These are phyloP conservation scores for Ardeotis arabs DNA, from an alignment of 2,113 vertebrate genomes.

Conservation along the genomic window DNA sequence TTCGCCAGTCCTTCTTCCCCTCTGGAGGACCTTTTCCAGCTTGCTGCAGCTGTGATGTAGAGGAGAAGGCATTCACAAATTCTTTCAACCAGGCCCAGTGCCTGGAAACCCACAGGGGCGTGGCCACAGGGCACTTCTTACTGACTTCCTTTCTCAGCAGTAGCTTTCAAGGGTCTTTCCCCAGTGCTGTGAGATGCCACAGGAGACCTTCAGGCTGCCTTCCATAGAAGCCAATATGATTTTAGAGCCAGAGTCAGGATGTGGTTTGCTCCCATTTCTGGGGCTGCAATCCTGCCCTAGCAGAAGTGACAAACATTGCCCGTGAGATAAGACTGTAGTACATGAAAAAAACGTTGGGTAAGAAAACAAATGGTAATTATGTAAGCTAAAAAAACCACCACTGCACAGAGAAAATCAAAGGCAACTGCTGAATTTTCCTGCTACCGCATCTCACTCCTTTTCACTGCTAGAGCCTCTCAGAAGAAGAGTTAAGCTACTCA, in stretches of 20 bases:
- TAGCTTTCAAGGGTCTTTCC: not conserved
- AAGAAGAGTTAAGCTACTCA: not conserved
- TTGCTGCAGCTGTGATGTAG: not conserved
- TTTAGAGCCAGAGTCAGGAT: not conserved
- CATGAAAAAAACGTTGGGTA: not conserved
- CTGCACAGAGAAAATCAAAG: not conserved
- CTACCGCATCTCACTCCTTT: not conserved
- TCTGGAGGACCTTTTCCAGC: not conserved
- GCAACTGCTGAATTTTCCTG: not conserved
- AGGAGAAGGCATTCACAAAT: not conserved
- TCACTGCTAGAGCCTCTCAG: not conserved
- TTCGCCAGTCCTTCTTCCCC: rapidly evolving
- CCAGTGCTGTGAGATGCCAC: not conserved
- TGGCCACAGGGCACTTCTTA: not conserved
- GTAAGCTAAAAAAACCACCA: not conserved
- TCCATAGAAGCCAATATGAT: rapidly evolving
- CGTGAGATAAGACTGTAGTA: not conserved
- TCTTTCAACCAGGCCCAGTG: not conserved
- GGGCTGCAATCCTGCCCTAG: not conserved
- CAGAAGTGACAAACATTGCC: not conserved
- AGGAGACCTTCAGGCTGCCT: not conserved
- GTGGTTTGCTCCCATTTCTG: not conserved
- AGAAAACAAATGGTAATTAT: not conserved
- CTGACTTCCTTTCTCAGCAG: not conserved
- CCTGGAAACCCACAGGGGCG: not conserved